These are phyloP conservation scores for Conops quadrifasciatus DNA, from an alignment of 2,888 invertebrate genomes.

Conservation along the genomic window DNA sequence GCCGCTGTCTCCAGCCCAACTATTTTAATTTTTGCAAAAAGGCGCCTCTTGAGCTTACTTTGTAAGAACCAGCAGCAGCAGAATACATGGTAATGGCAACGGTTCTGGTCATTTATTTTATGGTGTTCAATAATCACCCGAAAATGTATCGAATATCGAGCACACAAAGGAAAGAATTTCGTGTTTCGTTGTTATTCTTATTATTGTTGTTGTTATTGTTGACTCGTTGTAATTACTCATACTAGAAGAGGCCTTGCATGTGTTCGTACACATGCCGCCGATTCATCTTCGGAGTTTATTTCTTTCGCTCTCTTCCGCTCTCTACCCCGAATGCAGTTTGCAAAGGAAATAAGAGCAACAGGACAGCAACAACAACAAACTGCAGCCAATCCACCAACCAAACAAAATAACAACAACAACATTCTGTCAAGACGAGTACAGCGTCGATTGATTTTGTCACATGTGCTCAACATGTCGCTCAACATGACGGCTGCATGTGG, in stretches of 20 bases:
- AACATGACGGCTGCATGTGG: conserved; percentile 19
- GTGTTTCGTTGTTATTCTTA: not conserved
- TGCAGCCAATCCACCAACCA: not conserved
- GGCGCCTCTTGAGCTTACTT: no score
- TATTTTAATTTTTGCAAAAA: no score
- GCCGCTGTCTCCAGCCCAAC: no score
- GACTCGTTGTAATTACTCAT: not conserved
- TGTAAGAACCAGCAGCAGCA: not conserved
- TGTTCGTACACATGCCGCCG: not conserved
- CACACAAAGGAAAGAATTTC: not conserved
- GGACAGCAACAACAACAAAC: conserved; percentile 26
- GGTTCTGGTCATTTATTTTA: conserved; percentile 2
- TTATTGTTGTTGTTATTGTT: not conserved
- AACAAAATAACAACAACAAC: conserved; percentile 8
- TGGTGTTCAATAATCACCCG: not conserved
- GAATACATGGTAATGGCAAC: not conserved
- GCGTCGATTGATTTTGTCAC: not conserved
- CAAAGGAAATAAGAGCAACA: no score
- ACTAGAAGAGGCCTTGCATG: not conserved
- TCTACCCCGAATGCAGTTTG: not conserved
- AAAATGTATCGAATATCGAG: not conserved
- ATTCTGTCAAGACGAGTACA: not conserved
- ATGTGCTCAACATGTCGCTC: conserved; percentile 34
- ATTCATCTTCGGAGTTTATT: conserved; percentile 10
- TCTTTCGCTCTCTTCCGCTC: no score